Base-by-base conservation (phyloP, 2,888 invertebrate species). In the Epinotia demarniana region DNA sequence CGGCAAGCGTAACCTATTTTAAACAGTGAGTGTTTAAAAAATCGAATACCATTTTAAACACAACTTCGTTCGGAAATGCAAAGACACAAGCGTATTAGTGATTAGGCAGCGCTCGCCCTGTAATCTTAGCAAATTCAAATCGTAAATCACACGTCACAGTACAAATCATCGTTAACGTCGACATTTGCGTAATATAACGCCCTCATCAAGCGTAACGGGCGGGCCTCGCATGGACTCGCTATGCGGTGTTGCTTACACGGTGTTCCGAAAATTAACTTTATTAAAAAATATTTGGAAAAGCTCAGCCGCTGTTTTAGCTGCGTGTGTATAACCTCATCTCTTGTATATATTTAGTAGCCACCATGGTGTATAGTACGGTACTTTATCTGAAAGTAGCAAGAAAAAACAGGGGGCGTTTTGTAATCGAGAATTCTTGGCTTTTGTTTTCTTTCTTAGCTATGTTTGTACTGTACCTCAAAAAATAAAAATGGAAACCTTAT, bases 131-230 rank as follows among this genome's bases (percentile, higher is more conserved):
- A 49, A 68, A 72, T 72, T 63, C 71, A 55, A 64, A 70, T 70
- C 70, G 74, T 58, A 75, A 67, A 75, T 67, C 75, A 72, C 72
- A 72, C 72, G 62, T 61, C 60, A 67, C 74, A 39, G 70, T 62
- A 55, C 75, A 72, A 75, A 75, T 75, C 75, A 75, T 75, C 71
- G 72, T 75, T 75, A 75, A 75, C 72, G 75, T 66, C 72, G 39
- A 23, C 74, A 27, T 55, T 18, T 61, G 62, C 66, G 61, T 67
- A 71, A 75, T 75, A 62, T 67, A 71, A 67, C 61, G 66, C 49
- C 4, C 19, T 58, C 62, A 63, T 63, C 57, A 63, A 19, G 57
- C n/a, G n/a, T 67, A 67, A 49, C 43, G 58, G 60, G 43, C 18
- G 46, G 43, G 18, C 33, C 33, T 55, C 58, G 58, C 70, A 19